phyloP scores from a whole-genome alignment of 30 jellyfish, hydroid and myxozoan genomes.

The Nemopilema nomurai region DNA sequence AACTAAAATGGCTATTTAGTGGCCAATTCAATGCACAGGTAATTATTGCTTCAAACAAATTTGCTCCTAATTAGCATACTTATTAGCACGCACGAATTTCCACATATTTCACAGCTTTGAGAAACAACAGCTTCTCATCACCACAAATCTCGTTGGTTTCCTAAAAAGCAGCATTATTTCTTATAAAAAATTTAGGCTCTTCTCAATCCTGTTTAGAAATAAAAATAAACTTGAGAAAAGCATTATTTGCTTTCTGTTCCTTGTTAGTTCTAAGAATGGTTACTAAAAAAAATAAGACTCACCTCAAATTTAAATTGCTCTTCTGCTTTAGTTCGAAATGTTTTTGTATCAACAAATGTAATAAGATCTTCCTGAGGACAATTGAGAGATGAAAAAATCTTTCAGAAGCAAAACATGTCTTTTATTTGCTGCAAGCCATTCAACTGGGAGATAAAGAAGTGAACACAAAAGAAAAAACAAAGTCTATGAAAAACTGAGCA shows the following conservation, averaged over 20 bases:
- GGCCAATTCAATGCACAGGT: not conserved
- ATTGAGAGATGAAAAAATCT: not conserved
- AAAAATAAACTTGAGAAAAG: not conserved
- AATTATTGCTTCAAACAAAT: not conserved
- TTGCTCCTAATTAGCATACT: too few species aligned
- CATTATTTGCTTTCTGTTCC: not conserved
- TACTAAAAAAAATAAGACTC: not conserved
- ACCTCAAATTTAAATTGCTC: constrained; percentile 98
- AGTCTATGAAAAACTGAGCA: too few species aligned
- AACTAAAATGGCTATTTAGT: too few species aligned
- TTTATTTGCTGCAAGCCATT: too few species aligned
- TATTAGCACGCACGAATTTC: not conserved
- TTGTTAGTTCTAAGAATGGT: not conserved
- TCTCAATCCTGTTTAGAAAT: too few species aligned
- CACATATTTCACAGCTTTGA: not conserved
- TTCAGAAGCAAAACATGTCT: too few species aligned
- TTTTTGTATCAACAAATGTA: constrained; percentile 90
- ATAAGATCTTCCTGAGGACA: constrained; percentile 85
- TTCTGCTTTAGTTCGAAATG: constrained; percentile 82
- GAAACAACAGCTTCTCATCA: too few species aligned
- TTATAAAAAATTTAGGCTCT: too few species aligned
- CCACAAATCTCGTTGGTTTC: too few species aligned
- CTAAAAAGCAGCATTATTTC: too few species aligned
- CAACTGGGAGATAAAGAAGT: too few species aligned
- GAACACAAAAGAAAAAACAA: too few species aligned